Percentiles rank a stretch among this genome's conserved stretches.
Evolutionary conservation across 2,113 vertebrate species (phyloP).

Genomic region (Sus scrofa): T2T-Sscrofa CM000816.6:62517501-62518000

Average conservation of each 20-base stretch:
- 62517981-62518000: constrained; percentile 36
- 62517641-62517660: constrained; percentile 76
- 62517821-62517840: constrained; percentile 35
- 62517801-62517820: constrained; percentile 48
- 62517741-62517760: constrained; percentile 17
- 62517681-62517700: constrained; percentile 77
- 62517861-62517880: constrained; percentile 68
- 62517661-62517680: constrained; percentile 75
- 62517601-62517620: constrained; percentile 81
- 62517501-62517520: constrained; percentile 89
- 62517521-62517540: constrained; percentile 86
- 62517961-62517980: constrained; percentile 21
- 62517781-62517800: not conserved
- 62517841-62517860: constrained; percentile 59
- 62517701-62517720: constrained; percentile 58
- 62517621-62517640: constrained; percentile 78
- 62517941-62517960: constrained; percentile 36
- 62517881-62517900: constrained; percentile 70
- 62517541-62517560: constrained; percentile 85
- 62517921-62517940: constrained; percentile 64
- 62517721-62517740: constrained; percentile 47
- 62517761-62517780: not conserved
- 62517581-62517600: constrained; percentile 86
- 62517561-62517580: constrained; percentile 86
- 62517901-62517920: constrained; percentile 56